A percentile compares a stretch with the other conserved stretches of the same genome.
Conservation (phyloP, 64 coral and sea anemone species). For the Anthopleura sola region DNA sequence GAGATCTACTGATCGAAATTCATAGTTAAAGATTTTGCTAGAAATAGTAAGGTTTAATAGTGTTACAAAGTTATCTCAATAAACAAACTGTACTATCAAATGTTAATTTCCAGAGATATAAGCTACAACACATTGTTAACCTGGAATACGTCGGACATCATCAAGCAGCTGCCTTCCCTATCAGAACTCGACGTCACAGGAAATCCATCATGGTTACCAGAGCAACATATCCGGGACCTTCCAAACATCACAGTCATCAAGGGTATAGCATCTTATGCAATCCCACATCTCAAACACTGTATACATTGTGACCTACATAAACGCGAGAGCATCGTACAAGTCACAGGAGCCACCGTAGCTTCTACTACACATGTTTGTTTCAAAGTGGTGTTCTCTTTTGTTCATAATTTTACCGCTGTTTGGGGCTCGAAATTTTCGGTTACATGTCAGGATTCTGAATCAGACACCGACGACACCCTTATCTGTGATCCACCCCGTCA, state of each 20-base stretch:
- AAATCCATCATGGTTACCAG: neutral
- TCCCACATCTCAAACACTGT: neutral
- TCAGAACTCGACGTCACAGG: conserved; percentile 1
- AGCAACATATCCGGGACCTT: neutral
- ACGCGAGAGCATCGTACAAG: neutral
- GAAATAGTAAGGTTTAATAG: too few relatives aligned
- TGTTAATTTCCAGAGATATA: neutral
- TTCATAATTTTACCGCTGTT: neutral
- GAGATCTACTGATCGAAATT: too few relatives aligned
- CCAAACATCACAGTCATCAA: neutral
- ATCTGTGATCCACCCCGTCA: too few relatives aligned
- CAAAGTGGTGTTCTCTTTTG: neutral
- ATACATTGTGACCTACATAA: neutral
- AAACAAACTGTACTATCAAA: too few relatives aligned
- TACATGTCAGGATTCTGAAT: neutral
- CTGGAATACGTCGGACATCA: neutral
- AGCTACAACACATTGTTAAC: neutral
- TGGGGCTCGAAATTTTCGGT: neutral
- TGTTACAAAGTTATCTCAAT: too few relatives aligned
- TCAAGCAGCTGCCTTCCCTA: neutral
- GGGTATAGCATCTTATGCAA: neutral
- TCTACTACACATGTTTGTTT: neutral
- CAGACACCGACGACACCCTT: too few relatives aligned
- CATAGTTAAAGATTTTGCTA: too few relatives aligned
- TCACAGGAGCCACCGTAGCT: neutral